Percentiles rank a stretch among this genome's conserved stretches.
phyloP scores from a whole-genome alignment of 2,888 invertebrate species.

The Netelia fuscicornis region DNA sequence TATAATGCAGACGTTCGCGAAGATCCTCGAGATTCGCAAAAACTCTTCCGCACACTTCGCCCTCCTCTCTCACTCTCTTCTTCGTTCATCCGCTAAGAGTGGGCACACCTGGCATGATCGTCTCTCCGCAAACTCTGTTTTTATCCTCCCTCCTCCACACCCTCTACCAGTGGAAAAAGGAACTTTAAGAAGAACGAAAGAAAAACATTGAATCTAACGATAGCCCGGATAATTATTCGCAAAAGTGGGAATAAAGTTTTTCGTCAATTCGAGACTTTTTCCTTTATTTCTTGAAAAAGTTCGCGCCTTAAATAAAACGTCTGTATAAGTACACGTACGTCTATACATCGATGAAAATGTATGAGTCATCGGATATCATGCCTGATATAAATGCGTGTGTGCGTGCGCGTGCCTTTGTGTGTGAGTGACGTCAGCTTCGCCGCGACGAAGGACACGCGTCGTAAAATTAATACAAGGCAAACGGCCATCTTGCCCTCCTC shows the following conservation, averaged over 20 bases:
- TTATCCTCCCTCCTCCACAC: conserved; percentile 15
- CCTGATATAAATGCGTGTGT: conserved; percentile 4
- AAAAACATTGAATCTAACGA: conserved; percentile 37
- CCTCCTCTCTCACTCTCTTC: conserved; percentile 1
- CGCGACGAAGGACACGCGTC: conserved; percentile 71
- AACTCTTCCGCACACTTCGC: conserved; percentile 27
- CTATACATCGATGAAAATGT: conserved; percentile 24
- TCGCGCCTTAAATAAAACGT: not conserved
- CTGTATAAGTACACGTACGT: not conserved
- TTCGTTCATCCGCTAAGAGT: conserved; percentile 17
- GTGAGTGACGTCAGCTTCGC: conserved; percentile 24
- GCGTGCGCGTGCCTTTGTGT: not conserved
- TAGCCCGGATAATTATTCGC: conserved; percentile 17
- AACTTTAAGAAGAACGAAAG: conserved; percentile 17
- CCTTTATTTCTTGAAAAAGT: not conserved
- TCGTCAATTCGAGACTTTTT: conserved; percentile 14
- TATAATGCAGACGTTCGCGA: not conserved
- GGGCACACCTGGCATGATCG: conserved; percentile 19
- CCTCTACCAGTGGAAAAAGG: conserved; percentile 8
- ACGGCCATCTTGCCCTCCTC: conserved; percentile 80
- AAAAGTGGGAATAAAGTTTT: conserved; percentile 14
- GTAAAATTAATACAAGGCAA: conserved; percentile 82
- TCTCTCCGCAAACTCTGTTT: conserved; percentile 63
- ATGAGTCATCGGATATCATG: conserved; percentile 33
- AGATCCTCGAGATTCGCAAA: conserved; percentile 54